Evolutionary conservation across 2,113 vertebrate genomes (phyloP), one percentile per base, ranked within the genome.

Genomic region (Orthonyx spaldingii): DNA sequence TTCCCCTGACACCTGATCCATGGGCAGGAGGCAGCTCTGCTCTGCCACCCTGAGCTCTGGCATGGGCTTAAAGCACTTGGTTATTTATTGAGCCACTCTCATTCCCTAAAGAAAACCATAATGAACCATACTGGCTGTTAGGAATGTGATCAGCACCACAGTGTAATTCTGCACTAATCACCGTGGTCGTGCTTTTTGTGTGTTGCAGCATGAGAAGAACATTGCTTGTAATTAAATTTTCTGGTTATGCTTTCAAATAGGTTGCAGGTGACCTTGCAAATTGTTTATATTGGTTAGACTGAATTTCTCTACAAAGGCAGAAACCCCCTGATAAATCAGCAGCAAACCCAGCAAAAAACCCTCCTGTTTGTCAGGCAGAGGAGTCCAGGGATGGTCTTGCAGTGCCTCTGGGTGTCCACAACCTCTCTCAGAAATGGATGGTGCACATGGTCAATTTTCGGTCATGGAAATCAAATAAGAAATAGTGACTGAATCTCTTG

Each of bases 101-200:
- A 56, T 59, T 96, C 83, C 33, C 2, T 24, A 39, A 22, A 56
- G 47, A 57, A 78, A 80, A 44, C 4, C 41, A 5, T 7, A 6
- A 47, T 30, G 49, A 69, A 2, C n/a, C 42, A 0, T 8, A 0
- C 1, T 49, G 77, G n/a, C 13, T 79, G 4, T 37, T 33, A 13
- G 5, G 37, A 66, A 4, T 16, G 15, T 47, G 63, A 59, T 52
- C 89, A 81, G 33, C 68, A 32, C 5, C 4, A 0, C 0, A 5
- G 26, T 21, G n/a, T 33, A 4, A 37, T 65, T 89, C 56, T 79
- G 50, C 77, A 39, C 1, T 52, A 28, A 57, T 33, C 52, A 42
- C 30, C 1, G 0, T 23, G 49, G 27, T 9, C 0, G 0, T 42
- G 76, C 28, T 72, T 56, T 41, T n/a, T 69, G 64, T 74, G 49